Conservation (phyloP, 2,113 vertebrate genomes). For the Microcebus lehilahytsara region DNA sequence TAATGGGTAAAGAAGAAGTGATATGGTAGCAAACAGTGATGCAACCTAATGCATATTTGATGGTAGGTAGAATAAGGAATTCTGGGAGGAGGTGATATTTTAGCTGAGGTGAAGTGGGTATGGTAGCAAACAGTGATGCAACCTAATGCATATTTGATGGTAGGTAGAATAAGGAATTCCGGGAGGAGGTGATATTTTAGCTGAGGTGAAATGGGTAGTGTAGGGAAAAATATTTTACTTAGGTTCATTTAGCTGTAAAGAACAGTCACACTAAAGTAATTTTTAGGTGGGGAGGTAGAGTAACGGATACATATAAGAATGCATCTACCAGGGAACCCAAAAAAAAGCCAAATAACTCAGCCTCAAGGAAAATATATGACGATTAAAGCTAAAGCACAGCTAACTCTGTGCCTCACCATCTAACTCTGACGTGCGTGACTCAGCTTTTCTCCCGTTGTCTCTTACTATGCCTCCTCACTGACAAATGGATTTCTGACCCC, state of each 20-base stretch:
- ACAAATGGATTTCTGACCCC: neutral
- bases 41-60: neutral
- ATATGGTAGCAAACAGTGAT: neutral
- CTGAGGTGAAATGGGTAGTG: neutral
- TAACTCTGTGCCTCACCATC: neutral
- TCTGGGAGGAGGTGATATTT: neutral
- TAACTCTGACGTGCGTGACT: neutral
- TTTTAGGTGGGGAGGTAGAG: neutral
- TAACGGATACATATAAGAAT: neutral
- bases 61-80: neutral
- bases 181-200: neutral
- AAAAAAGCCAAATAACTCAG: neutral
- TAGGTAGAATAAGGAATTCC: neutral
- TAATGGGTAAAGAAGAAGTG: neutral
- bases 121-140: neutral
- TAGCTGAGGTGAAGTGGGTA: neutral
- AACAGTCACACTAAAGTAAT: neutral
- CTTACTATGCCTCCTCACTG: neutral
- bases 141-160: neutral
- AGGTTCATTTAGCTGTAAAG: neutral
- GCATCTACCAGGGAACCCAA: neutral
- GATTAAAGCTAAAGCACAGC: neutral
- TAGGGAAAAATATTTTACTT: neutral
- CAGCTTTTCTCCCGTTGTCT: neutral
- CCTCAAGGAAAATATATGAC: neutral